phyloP scores from a whole-genome alignment of 1,140 invertebrate genomes.

The Manduca sexta region DNA sequence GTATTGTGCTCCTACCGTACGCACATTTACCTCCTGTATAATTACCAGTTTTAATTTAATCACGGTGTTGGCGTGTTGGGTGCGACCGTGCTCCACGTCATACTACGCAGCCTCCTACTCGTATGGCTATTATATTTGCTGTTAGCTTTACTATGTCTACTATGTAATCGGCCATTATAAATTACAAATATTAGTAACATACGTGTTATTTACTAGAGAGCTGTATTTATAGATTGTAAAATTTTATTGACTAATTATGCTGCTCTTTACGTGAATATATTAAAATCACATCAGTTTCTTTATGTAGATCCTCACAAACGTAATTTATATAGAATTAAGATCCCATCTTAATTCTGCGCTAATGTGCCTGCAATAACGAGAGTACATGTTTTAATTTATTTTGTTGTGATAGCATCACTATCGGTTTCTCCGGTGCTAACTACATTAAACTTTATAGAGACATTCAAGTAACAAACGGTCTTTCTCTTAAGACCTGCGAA shows the following conservation, averaged over 20 bases:
- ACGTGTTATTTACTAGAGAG: too few species aligned
- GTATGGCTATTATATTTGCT: too few species aligned
- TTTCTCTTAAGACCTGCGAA: constrained; percentile 29
- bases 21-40: constrained; percentile 6
- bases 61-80: constrained; percentile 1
- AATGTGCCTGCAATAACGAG: too few species aligned
- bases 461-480: constrained; percentile 28
- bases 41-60: constrained; percentile 15
- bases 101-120: too few species aligned
- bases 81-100: too few species aligned
- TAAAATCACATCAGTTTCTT: not conserved
- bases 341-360: not conserved
- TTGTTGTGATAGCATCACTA: not conserved
- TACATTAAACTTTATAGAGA: constrained; percentile 31
- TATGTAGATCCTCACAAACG: not conserved
- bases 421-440: not conserved
- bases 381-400: not conserved
- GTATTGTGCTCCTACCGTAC: too few species aligned
- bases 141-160: too few species aligned
- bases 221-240: too few species aligned
- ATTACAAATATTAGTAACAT: too few species aligned
- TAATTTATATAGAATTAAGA: constrained; percentile 2
- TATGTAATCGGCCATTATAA: too few species aligned
- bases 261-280: too few species aligned
- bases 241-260: too few species aligned